Base-by-base conservation (phyloP, 30 jellyfish, hydroid and myxozoan species). In the Cassiopea xamachana region DNA sequence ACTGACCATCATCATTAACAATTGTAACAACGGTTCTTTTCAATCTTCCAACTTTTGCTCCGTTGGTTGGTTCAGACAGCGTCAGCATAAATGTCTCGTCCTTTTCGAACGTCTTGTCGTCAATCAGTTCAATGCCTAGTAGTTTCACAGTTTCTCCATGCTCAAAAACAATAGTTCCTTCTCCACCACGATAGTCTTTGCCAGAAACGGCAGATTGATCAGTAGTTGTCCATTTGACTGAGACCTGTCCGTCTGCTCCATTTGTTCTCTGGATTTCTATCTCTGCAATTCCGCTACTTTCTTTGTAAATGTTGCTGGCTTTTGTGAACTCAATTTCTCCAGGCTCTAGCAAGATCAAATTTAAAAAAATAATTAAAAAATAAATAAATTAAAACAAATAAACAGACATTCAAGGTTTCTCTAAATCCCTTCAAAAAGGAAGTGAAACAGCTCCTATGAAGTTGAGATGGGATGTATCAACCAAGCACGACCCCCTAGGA, bases 231-330 rank as follows among this genome's bases (percentile, higher is more conserved):
- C 99, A 96, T 4, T 90, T 76, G 27, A 96, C 92, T 44, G 97
- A 86, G 48, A 96, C 77, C 78, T 96, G 94, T 7, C 99, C 99
- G 76, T 96, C 99, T 2, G 99, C 99, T 1, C 99, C 99, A 87
- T 96, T 92, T 2, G 44, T 45, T 69, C 99, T 93, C 46, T 96
- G 98, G 47, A 96, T 79, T 17, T 83, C 95, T 6, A 92, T 59
- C 77, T 96, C 97, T 4, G 97, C 98, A 77, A 77, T 67, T 1
- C 99, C 98, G 51, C 96, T 81, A 79, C 99, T 96, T 80, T 96
- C 99, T 58, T 91, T 96, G 86, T 80, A 97, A 48, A 96, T 96
- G 71, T 84, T 79, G 77, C 98, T 92, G 5, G 99, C 96, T 60
- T 96, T 96, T 12, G 94, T 83, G 85, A 96, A 96, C 77, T 97